Evolutionary conservation across 2,888 invertebrate genomes (phyloP).

Genomic region (Andrena trimmerana): DNA sequence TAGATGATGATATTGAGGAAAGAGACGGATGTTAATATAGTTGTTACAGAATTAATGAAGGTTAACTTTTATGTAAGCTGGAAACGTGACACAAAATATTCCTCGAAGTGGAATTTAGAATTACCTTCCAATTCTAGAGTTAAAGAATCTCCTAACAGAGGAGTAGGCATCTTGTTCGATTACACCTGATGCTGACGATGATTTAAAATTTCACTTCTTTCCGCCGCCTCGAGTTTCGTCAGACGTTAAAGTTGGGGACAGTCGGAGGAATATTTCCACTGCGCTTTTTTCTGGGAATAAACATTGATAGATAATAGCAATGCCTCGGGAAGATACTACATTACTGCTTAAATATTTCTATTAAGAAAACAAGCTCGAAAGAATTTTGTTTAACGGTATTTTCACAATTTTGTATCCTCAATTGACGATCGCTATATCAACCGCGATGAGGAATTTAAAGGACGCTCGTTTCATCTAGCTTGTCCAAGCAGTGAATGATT

Average conservation of each 20-base stretch:
- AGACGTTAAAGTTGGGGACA: constrained; percentile 24
- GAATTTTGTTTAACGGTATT: not conserved
- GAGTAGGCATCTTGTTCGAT: constrained; percentile 76
- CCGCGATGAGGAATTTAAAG: too few relatives aligned
- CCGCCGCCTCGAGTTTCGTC: not conserved
- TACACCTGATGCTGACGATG: not conserved
- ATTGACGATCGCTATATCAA: too few relatives aligned
- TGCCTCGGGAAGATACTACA: not conserved
- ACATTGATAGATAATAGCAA: not conserved
- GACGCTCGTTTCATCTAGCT: too few relatives aligned
- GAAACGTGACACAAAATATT: not conserved
- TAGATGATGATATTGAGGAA: not conserved
- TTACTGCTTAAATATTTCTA: not conserved
- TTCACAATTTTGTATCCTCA: not conserved
- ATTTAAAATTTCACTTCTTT: constrained; percentile 34
- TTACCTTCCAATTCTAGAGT: constrained; percentile 74
- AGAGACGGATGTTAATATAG: too few relatives aligned
- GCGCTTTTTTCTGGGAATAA: not conserved
- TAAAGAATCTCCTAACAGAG: constrained; percentile 77
- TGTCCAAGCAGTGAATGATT: not conserved
- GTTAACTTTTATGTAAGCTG: constrained; percentile 31
- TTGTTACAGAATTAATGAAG: constrained; percentile 5
- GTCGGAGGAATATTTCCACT: constrained; percentile 2
- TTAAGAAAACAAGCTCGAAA: not conserved
- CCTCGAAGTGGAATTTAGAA: constrained; percentile 1